Conservation (phyloP, 2,888 invertebrate species). For the Scaptomyza polygonia region DNA sequence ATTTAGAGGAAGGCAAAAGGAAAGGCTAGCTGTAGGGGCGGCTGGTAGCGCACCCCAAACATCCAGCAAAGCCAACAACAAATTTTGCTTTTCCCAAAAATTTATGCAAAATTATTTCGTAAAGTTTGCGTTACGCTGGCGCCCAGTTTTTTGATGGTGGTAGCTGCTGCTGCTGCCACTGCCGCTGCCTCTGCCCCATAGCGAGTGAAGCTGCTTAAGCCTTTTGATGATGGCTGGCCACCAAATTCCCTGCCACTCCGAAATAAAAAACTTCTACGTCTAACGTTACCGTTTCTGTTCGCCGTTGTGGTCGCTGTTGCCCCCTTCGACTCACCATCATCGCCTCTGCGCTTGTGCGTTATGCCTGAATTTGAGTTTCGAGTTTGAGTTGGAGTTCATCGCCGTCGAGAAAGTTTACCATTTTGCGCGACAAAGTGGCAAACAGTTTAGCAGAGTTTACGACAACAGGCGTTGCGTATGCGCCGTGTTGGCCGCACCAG, state of each 20-base stretch:
- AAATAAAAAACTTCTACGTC: neutral
- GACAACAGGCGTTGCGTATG: slow-evolving; percentile 74
- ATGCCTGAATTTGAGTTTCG: slow-evolving; percentile 53
- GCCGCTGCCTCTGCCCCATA: slow-evolving; percentile 19
- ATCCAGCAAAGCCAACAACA: slow-evolving; percentile 71
- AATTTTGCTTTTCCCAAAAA: slow-evolving; percentile 71
- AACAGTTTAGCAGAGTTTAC: slow-evolving; percentile 80
- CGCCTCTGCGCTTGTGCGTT: slow-evolving; percentile 16
- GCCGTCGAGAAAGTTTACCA: slow-evolving; percentile 76
- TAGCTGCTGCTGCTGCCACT: neutral
- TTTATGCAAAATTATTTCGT: slow-evolving; percentile 82
- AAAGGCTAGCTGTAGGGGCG: slow-evolving; percentile 17
- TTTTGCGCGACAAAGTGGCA: slow-evolving; percentile 80
- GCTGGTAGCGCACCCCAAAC: slow-evolving; percentile 14
- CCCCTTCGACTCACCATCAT: neutral
- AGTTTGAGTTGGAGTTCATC: slow-evolving; percentile 72
- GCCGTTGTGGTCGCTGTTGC: slow-evolving; percentile 25
- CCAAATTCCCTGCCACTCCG: neutral
- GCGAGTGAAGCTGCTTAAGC: slow-evolving; percentile 69
- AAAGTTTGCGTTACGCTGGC: slow-evolving; percentile 67
- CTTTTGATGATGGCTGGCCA: slow-evolving; percentile 71
- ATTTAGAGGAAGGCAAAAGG: slow-evolving; percentile 27
- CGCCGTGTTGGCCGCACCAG: slow-evolving; percentile 62
- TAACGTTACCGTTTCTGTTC: neutral
- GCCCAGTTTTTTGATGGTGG: slow-evolving; percentile 64